These are phyloP conservation scores for Tiaroga cobitis DNA, from an alignment of 2,797 vertebrate species.

Conservation along the genomic window DNA sequence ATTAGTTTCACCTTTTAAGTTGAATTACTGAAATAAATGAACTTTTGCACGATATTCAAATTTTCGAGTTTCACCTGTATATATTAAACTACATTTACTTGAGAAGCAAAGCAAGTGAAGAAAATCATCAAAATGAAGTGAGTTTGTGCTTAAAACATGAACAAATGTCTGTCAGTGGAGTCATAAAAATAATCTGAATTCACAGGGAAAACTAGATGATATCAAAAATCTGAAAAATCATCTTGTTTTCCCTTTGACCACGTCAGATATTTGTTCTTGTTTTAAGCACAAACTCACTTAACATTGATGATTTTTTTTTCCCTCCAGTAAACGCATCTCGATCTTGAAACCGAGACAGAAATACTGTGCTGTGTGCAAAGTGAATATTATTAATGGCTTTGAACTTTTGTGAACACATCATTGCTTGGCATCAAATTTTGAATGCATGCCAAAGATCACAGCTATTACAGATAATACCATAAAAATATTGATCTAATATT, in stretches of 20 bases:
- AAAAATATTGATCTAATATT: constrained; percentile 22
- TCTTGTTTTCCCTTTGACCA: too few species aligned
- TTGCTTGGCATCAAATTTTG: constrained; percentile 32
- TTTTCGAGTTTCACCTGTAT: too few species aligned
- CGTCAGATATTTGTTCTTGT: background rate
- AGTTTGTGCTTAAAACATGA: background rate
- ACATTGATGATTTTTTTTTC: background rate
- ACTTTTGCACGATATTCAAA: too few species aligned
- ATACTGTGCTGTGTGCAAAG: constrained; percentile 57
- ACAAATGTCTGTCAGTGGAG: background rate
- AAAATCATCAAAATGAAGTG: background rate
- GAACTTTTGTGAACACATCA: constrained; percentile 49
- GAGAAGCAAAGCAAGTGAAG: background rate
- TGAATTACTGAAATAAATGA: too few species aligned
- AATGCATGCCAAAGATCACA: constrained; percentile 49
- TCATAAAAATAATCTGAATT: background rate
- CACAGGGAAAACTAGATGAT: background rate
- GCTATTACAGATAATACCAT: constrained; percentile 18
- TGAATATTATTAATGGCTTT: constrained; percentile 73
- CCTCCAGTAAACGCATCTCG: background rate
- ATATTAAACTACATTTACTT: background rate
- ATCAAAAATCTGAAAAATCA: too few species aligned
- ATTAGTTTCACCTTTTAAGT: too few species aligned
- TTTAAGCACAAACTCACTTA: background rate
- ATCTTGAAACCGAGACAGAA: background rate